These are phyloP conservation scores for Nycticorax nycticorax DNA, from an alignment of 2,113 vertebrate species.

Conservation along the genomic window DNA sequence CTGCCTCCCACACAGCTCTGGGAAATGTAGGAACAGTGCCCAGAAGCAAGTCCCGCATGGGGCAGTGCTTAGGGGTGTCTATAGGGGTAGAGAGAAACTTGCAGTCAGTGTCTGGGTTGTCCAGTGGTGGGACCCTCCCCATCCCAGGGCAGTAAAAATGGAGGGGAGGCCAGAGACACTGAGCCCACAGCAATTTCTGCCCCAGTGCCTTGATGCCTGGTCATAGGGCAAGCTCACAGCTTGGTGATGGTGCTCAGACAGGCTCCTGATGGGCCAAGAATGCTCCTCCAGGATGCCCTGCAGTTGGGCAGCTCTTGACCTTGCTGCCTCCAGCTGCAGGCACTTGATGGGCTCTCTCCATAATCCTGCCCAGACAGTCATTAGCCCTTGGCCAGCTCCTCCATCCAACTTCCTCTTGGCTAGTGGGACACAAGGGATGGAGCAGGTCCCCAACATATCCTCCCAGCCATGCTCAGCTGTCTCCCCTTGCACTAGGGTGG, in stretches of 20 bases:
- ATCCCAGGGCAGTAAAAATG: background rate
- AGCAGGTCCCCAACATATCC: background rate
- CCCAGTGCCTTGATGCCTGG: background rate
- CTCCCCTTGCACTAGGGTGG: background rate
- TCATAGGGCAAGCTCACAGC: background rate
- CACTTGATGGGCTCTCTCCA: background rate
- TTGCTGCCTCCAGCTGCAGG: background rate
- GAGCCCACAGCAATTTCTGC: background rate
- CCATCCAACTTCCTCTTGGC: background rate
- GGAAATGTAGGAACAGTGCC: background rate
- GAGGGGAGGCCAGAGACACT: background rate
- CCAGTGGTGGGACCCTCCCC: background rate
- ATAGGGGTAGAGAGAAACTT: background rate
- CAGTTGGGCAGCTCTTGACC: background rate
- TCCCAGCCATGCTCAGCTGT: background rate
- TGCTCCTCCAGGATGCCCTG: background rate
- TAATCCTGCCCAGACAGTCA: fast-evolving
- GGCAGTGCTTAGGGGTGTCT: background rate
- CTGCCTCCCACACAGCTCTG: background rate
- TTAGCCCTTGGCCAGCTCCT: background rate
- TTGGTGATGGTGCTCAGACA: background rate
- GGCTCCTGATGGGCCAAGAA: background rate
- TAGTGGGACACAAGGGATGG: background rate
- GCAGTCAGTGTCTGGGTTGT: background rate
- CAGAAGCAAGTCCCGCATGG: background rate